Base-by-base conservation (phyloP, 1,140 invertebrate species). In the Drosophila sechellia region DNA sequence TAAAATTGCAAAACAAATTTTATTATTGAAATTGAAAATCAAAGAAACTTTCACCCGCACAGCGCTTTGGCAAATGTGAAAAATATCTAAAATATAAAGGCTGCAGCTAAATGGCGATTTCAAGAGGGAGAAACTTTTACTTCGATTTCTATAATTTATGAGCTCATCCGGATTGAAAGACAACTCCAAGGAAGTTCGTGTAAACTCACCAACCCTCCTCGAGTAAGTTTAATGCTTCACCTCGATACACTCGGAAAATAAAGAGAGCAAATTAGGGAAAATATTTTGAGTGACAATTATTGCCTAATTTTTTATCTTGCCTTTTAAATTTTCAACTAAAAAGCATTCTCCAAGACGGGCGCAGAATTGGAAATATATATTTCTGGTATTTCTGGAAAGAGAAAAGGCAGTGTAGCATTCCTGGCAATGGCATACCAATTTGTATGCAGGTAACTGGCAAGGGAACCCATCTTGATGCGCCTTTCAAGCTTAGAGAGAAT, bases 21-120 rank as follows among this genome's bases (percentile, higher is more conserved):
- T 77, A 84, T 86, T 87, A 87, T 87, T 84, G 84, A 79, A 89
- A 87, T 89, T 89, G 84, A 71, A 87, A 87, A 89, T 84, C 65
- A 71, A 78, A 77, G 71, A 86, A 80, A 71, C 25, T 68, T 74
- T 40, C 17, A 42, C 55, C 34, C 43, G 22, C 37, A 49, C 46
- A 20, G n/a, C 6, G 31, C 43, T 31, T 5, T 17, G 5, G 11
- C 25, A 31, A 4, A 10, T 13, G n/a, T 5, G 35, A 42, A 42
- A 69, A 57, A 42, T 39, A 73, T 31, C 42, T 20, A 58, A 20
- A 46, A 64, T 11, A 48, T n/a, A 10, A 74, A 34, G 53, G 35
- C 39, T 31, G 37, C 31, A 65, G 43, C 48, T 49, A 58, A 75
- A 39, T 65, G 40, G 39, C 46, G 43, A 27, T 27, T 22, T 22